These are phyloP conservation scores for Morphnarchus princeps DNA, from an alignment of 2,113 vertebrate species.

Conservation along the genomic window DNA sequence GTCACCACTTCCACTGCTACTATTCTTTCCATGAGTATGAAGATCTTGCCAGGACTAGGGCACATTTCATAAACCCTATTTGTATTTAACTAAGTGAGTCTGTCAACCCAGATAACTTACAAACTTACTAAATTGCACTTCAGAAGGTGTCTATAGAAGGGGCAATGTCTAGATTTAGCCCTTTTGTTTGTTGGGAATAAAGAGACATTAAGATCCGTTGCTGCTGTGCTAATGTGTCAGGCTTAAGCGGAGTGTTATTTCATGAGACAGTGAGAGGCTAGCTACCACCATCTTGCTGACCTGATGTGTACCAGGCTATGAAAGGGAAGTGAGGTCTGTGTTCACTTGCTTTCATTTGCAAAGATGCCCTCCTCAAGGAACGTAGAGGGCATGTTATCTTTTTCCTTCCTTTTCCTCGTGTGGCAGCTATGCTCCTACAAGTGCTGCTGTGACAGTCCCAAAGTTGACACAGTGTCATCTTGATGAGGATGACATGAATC, in stretches of 20 bases:
- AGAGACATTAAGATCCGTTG: neutral
- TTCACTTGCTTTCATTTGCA: neutral
- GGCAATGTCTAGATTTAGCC: neutral
- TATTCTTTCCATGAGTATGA: neutral
- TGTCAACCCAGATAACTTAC: neutral
- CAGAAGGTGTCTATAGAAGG: neutral
- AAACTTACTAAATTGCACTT: neutral
- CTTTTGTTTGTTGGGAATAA: neutral
- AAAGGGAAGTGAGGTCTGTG: neutral
- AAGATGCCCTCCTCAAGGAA: neutral
- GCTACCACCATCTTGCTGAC: neutral
- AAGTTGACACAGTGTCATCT: slow-evolving; percentile 19
- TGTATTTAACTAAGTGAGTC: neutral
- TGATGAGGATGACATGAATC: slow-evolving; percentile 21
- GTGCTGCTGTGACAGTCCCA: neutral
- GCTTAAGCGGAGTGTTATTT: neutral
- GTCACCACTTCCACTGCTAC: neutral
- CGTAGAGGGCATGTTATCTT: neutral
- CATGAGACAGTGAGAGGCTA: neutral
- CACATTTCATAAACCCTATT: neutral
- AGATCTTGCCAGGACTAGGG: neutral
- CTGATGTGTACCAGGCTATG: neutral
- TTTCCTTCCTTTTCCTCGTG: neutral
- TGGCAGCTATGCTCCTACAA: neutral
- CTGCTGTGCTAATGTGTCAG: neutral